Base-by-base conservation (phyloP, 2,113 vertebrate genomes). In the Chaetops frenatus region DNA sequence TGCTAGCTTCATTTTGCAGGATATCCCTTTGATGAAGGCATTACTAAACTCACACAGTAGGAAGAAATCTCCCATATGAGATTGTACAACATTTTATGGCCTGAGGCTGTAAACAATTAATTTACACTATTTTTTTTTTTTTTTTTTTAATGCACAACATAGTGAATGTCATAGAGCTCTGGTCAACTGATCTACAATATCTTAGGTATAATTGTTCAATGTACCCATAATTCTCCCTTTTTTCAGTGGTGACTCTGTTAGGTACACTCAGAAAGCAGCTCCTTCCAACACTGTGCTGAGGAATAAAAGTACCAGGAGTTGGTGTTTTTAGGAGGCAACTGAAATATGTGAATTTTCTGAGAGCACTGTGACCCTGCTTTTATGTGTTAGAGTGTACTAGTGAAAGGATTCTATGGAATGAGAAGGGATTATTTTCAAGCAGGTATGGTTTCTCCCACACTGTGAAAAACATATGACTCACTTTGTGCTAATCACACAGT, bases 401-500 rank as follows among this genome's bases (percentile, higher is more conserved):
- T 25, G 4, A 81, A 81, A 84, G 45, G 44, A 93, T 88, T 90
- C 48, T 56, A 58, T 4, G 45, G 69, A 65, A 74, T 5, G 3
- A 84, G 48, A 93, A 6, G 8, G 71, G 93, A 93, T 92, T 88
- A 86, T 90, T 96, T 92, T 86, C 88, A 90, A 40, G 79, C 36
- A 94, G 88, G 77, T 92, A 94, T 61, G 22, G 25, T 83, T 95
- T 96, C 82, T 94, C 51, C 64, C 67, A 78, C 93, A 81, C n/a
- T 29, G 71, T 83, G 70, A 92, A 96, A 94, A 95, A 93, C 56
- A 92, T 80, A 90, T 94, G 90, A 95, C 90, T 97, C 90, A 90
- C 27, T 66, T 90, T 51, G 66, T 64, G 56, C 47, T 94, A 93
- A 92, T 94, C 85, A 93, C 56, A 90, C 56, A 40, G 80, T 92